These are phyloP conservation scores for Phyllostomus hastatus DNA, from an alignment of 2,113 vertebrate genomes.

Conservation along the genomic window DNA sequence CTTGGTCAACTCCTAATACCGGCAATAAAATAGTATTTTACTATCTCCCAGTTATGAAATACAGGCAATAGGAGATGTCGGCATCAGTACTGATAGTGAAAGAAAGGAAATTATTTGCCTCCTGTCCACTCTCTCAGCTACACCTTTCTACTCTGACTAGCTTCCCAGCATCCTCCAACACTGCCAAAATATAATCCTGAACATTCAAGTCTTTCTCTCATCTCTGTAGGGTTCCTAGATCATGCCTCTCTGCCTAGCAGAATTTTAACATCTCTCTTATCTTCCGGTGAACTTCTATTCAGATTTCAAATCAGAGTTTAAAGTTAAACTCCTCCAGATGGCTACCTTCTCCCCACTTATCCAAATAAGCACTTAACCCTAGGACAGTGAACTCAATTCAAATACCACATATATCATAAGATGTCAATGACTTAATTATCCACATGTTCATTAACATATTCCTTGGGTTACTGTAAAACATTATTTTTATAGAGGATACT, in stretches of 20 bases:
- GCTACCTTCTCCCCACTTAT: not conserved
- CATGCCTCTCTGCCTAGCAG: not conserved
- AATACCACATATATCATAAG: not conserved
- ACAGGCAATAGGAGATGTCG: not conserved
- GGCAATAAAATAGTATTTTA: not conserved
- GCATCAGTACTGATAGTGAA: not conserved
- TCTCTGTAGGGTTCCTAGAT: not conserved
- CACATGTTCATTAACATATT: not conserved
- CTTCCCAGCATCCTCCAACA: not conserved
- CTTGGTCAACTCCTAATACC: not conserved
- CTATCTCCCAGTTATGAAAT: not conserved
- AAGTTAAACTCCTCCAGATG: not conserved
- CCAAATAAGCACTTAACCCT: not conserved
- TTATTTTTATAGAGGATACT: not conserved
- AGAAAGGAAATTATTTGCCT: not conserved
- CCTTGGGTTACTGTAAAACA: not conserved
- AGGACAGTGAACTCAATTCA: not conserved
- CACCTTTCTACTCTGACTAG: not conserved
- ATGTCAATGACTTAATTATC: not conserved
- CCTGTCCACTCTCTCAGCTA: fast-evolving
- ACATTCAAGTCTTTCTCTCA: not conserved
- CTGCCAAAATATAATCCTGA: not conserved
- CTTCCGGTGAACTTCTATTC: not conserved
- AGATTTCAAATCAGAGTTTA: not conserved
- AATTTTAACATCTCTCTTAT: not conserved